phyloP scores from a whole-genome alignment of 2,113 vertebrate genomes.

The Pungitius pungitius region DNA sequence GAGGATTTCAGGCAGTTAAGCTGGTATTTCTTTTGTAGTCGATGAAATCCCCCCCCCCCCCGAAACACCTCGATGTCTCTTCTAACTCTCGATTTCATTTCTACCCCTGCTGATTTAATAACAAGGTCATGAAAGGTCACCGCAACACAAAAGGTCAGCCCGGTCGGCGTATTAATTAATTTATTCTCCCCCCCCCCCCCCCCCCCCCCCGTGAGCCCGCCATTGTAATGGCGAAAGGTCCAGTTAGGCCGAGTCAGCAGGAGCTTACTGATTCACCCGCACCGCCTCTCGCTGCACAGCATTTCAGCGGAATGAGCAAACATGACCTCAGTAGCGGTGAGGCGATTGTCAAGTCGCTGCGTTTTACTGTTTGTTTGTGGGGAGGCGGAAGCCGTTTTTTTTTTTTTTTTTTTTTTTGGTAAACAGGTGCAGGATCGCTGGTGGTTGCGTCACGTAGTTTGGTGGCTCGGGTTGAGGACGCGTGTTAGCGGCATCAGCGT shows the following conservation, averaged over 20 bases:
- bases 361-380: conserved; percentile 34
- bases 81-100: too few species aligned
- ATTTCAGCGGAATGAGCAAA: conserved; percentile 50
- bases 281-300: conserved; percentile 25
- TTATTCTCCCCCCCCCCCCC: too few species aligned
- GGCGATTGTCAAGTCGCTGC: conserved; percentile 39
- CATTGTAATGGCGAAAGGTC: conserved; percentile 28
- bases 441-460: not conserved
- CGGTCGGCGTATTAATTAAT: conserved; percentile 18
- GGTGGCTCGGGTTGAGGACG: not conserved
- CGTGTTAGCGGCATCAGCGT: not conserved
- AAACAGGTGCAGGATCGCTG: not conserved
- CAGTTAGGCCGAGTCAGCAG: conserved; percentile 59
- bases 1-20: not conserved
- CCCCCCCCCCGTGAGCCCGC: not conserved
- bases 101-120: conserved; percentile 3
- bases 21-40: not conserved
- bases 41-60: not conserved
- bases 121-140: not conserved
- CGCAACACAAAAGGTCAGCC: conserved; percentile 12
- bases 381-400: not conserved
- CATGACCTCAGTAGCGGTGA: conserved; percentile 61
- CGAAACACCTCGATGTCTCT: not conserved
- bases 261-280: conserved; percentile 32
- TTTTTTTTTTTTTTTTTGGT: not conserved